Percentiles rank a stretch among this genome's conserved stretches.
phyloP scores from a whole-genome alignment of 2,797 vertebrate genomes.

The Cyprinella venusta region DNA sequence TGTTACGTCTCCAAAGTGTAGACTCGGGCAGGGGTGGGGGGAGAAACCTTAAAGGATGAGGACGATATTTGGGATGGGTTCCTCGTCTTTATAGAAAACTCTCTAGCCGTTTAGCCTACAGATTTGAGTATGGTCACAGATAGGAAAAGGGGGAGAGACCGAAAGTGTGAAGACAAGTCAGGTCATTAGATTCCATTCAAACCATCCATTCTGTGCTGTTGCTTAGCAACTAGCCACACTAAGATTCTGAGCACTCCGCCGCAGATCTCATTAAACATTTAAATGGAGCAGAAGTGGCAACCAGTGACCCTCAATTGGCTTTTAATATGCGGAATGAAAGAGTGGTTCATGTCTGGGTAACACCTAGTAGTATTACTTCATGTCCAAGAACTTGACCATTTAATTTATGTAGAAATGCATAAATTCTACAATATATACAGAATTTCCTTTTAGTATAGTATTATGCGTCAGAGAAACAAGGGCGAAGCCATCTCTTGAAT shows the following conservation, averaged over 20 bases:
- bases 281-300: constrained; percentile 46
- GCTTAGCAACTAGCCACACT: constrained; percentile 51
- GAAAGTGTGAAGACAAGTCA: constrained; percentile 13
- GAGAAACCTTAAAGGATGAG: not conserved
- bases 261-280: constrained; percentile 46
- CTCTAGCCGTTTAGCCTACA: not conserved
- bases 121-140: not conserved
- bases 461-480: not conserved
- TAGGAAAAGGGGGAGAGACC: not conserved
- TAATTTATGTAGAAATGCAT: not conserved
- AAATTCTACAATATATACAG: not conserved
- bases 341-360: constrained; percentile 10
- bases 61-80: not conserved
- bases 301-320: constrained; percentile 24
- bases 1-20: not conserved
- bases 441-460: not conserved
- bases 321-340: constrained; percentile 18
- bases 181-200: constrained; percentile 27
- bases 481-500: not conserved
- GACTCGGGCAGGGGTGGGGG: not conserved
- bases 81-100: not conserved
- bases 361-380: not conserved
- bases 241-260: constrained; percentile 42
- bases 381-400: not conserved
- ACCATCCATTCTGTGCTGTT: constrained; percentile 35